Conservation (phyloP, 2,888 invertebrate species). For the Elysia crispata region DNA sequence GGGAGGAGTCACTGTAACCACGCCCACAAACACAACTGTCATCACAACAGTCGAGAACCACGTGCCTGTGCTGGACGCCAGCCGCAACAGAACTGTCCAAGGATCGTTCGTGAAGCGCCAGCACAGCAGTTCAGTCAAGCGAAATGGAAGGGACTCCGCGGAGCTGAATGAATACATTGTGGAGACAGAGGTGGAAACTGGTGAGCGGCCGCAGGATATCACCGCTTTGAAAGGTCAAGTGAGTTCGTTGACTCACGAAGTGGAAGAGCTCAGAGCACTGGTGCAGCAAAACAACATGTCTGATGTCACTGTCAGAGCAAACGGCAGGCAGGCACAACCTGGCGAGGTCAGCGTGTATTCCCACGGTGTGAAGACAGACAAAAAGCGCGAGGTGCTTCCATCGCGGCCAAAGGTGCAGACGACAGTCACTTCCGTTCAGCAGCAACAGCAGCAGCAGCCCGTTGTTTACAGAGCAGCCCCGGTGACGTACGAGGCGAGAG, state of each 20-base stretch:
- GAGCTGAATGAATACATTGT: conserved; percentile 30
- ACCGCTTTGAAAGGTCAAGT: not conserved
- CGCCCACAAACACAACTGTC: not conserved
- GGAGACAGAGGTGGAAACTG: conserved; percentile 33
- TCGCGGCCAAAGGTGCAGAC: conserved; percentile 1
- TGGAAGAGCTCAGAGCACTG: not conserved
- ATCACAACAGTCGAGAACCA: not conserved
- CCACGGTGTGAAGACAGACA: not conserved
- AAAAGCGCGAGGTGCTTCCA: not conserved
- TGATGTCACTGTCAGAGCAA: not conserved
- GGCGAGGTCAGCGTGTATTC: not conserved
- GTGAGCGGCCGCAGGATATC: not conserved
- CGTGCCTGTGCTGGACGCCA: conserved; percentile 21
- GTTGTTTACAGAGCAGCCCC: conserved; percentile 1
- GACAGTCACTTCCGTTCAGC: no score
- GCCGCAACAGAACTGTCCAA: not conserved
- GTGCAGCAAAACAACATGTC: no score
- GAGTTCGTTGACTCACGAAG: not conserved
- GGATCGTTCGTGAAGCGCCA: not conserved
- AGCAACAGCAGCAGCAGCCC: not conserved
- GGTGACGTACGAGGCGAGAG: conserved; percentile 25
- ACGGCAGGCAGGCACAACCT: not conserved
- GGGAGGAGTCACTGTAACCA: not conserved
- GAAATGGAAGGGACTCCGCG: not conserved
- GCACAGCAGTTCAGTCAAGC: not conserved